These are phyloP conservation scores for Patella ulyssiponensis DNA, from an alignment of 2,888 invertebrate genomes.

Conservation along the genomic window DNA sequence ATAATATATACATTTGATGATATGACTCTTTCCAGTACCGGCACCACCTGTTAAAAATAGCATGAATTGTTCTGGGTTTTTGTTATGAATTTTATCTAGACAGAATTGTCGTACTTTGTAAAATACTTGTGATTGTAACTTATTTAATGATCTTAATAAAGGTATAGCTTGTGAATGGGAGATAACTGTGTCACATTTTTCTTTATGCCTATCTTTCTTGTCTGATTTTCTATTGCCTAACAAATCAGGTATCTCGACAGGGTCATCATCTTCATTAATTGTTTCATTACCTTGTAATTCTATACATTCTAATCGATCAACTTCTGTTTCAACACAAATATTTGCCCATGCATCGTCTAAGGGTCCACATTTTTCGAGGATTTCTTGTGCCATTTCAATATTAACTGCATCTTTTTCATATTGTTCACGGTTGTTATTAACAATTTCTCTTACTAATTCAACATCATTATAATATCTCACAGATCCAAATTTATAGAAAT, in stretches of 20 bases:
- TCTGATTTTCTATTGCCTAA: background rate
- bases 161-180: background rate
- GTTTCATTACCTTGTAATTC: background rate
- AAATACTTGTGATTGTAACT: conserved; percentile 24
- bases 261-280: background rate
- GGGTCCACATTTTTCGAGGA: background rate
- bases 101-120: conserved; percentile 28
- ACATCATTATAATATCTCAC: conserved; percentile 2
- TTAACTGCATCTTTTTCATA: background rate
- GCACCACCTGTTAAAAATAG: conserved; percentile 28
- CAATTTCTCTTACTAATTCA: background rate
- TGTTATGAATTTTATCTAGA: conserved; percentile 1
- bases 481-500: background rate
- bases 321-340: conserved; percentile 8
- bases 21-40: conserved; percentile 20
- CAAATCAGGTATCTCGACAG: background rate
- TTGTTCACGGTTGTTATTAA: background rate
- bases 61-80: conserved; percentile 6
- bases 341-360: conserved; percentile 20
- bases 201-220: background rate
- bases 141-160: conserved; percentile 21
- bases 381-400: background rate
- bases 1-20: conserved; percentile 24
- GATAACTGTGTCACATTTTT: background rate
- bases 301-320: background rate